phyloP scores from a whole-genome alignment of 2,113 vertebrate species.

The Phylloscopus whistleri region DNA sequence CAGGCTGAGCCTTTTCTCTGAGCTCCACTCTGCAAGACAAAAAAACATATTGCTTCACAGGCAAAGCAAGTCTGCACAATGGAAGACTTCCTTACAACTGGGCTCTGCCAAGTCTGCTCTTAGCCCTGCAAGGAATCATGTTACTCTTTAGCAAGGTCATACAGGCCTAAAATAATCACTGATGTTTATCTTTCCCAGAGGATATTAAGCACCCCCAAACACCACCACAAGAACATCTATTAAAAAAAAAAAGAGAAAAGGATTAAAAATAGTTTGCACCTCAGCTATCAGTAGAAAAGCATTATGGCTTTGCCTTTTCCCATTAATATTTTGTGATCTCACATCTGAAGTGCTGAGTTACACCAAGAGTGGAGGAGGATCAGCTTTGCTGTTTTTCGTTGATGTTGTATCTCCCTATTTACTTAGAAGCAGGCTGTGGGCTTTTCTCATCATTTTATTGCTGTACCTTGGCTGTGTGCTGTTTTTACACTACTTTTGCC shows the following conservation, averaged over 20 bases:
- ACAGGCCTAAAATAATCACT: conserved; percentile 30
- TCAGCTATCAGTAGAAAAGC: background rate
- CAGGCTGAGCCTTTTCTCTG: conserved; percentile 16
- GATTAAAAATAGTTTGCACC: background rate
- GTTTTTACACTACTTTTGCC: background rate
- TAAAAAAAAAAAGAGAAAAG: background rate
- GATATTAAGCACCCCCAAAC: conserved; percentile 49
- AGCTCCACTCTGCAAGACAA: conserved; percentile 9
- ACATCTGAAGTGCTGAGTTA: background rate
- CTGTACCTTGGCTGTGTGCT: background rate
- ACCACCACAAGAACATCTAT: conserved; percentile 14
- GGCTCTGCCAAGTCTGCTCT: conserved; percentile 42
- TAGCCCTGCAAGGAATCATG: conserved; percentile 28
- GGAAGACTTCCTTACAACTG: conserved; percentile 44
- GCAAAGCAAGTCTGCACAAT: conserved; percentile 62
- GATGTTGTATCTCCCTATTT: background rate
- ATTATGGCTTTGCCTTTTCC: background rate
- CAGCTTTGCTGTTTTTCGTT: background rate
- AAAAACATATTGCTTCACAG: conserved; percentile 44
- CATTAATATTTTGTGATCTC: conserved; percentile 14
- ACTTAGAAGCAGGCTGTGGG: background rate
- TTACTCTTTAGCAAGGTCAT: conserved; percentile 52
- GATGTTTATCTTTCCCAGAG: conserved; percentile 60
- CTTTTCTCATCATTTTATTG: background rate
- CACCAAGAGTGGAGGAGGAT: background rate